Conservation (phyloP, 2,797 vertebrate genomes). For the Gymnothorax javanicus region DNA sequence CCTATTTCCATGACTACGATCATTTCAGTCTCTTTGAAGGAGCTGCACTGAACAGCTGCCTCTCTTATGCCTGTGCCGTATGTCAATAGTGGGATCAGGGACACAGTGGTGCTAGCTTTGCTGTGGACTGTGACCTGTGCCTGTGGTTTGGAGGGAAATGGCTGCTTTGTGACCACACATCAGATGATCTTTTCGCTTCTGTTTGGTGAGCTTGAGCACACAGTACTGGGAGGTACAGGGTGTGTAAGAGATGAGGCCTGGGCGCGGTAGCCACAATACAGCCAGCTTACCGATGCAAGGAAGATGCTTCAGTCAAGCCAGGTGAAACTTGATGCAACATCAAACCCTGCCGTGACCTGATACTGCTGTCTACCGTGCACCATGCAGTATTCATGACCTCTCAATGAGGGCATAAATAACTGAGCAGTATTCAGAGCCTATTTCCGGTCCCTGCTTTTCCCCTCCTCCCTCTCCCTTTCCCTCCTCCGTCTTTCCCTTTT, state of each 20-base stretch:
- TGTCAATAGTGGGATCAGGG: neutral
- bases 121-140: slow-evolving; percentile 1
- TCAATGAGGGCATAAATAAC: slow-evolving; percentile 23
- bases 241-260: slow-evolving; percentile 35
- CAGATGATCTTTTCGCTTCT: slow-evolving; percentile 26
- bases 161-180: slow-evolving; percentile 29
- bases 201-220: slow-evolving; percentile 23
- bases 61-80: neutral
- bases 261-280: slow-evolving; percentile 31
- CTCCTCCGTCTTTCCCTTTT: neutral
- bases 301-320: neutral
- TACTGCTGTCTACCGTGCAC: neutral
- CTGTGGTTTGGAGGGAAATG: neutral
- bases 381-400: slow-evolving; percentile 29
- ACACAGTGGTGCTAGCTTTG: neutral
- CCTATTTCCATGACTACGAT: slow-evolving; percentile 3
- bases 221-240: slow-evolving; percentile 21
- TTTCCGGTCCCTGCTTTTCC: neutral
- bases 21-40: neutral
- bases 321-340: slow-evolving; percentile 10
- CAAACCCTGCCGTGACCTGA: slow-evolving; percentile 5
- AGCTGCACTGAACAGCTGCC: neutral
- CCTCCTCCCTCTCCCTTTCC: neutral
- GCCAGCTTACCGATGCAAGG: neutral
- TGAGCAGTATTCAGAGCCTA: slow-evolving; percentile 5